Evolutionary conservation across 2,797 vertebrate species (phyloP).

Genomic region (Masticophis lateralis): DNA sequence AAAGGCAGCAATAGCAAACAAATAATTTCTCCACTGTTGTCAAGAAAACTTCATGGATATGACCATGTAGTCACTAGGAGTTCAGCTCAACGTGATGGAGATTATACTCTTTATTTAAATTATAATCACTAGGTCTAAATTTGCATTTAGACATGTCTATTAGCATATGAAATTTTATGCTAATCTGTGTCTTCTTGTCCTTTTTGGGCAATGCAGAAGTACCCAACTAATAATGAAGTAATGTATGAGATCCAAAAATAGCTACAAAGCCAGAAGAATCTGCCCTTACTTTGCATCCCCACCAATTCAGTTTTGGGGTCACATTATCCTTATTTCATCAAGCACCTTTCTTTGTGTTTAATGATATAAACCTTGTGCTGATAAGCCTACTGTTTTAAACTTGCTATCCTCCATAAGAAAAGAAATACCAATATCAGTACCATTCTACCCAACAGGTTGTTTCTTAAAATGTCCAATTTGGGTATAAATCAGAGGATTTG

Average conservation of each 20-base stretch:
- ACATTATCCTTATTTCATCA: not conserved
- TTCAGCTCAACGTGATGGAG: not conserved
- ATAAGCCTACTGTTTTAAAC: not conserved
- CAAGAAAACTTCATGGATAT: not conserved
- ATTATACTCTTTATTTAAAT: not conserved
- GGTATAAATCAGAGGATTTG: no score
- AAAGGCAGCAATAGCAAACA: not conserved
- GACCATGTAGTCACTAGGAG: not conserved
- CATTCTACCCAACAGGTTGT: no score
- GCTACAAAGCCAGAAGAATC: not conserved
- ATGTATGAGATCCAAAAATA: not conserved
- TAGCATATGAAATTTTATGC: not conserved
- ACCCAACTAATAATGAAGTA: not conserved
- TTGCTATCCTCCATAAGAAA: not conserved
- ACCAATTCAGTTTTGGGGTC: not conserved
- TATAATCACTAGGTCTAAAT: not conserved
- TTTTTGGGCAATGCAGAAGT: not conserved
- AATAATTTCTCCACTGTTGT: not conserved
- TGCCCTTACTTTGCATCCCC: not conserved
- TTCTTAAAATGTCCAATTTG: no score
- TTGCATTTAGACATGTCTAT: not conserved
- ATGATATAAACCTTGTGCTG: not conserved
- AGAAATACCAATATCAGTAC: no score
- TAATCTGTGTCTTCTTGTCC: not conserved
- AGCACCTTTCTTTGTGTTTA: not conserved